Percentiles rank a stretch among this genome's conserved stretches.
These are phyloP conservation scores for Istiophorus platypterus DNA, from an alignment of 2,113 vertebrate genomes.

Conservation along the genomic window DNA sequence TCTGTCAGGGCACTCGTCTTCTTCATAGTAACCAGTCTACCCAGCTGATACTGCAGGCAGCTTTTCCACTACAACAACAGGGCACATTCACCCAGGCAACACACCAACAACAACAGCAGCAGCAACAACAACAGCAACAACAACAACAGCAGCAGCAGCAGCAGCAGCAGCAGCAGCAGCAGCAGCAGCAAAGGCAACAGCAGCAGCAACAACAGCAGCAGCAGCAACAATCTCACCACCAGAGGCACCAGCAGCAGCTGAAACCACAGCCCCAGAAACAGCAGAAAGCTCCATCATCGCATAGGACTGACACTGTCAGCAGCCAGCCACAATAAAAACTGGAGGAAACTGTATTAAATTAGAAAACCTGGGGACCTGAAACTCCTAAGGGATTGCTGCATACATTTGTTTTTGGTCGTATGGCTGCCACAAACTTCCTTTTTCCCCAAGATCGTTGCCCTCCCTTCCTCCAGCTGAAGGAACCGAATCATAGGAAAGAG, in stretches of 20 bases:
- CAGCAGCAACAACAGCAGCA: conserved; percentile 73
- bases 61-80: conserved; percentile 95
- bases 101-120: conserved; percentile 89
- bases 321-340: conserved; percentile 87
- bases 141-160: conserved; percentile 74
- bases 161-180: conserved; percentile 82
- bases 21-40: conserved; percentile 94
- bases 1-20: conserved; percentile 89
- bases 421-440: conserved; percentile 28
- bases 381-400: conserved; percentile 57
- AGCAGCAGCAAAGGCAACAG: conserved; percentile 77
- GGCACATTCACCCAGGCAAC: conserved; percentile 89
- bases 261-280: conserved; percentile 83
- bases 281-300: conserved; percentile 80
- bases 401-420: conserved; percentile 15
- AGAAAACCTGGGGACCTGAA: conserved; percentile 38
- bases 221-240: conserved; percentile 85
- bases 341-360: background rate
- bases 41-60: conserved; percentile 96
- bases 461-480: conserved; percentile 41
- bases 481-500: conserved; percentile 68
- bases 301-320: conserved; percentile 93
- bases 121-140: conserved; percentile 79
- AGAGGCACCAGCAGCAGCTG: conserved; percentile 82
- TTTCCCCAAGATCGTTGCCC: conserved; percentile 3